These are phyloP conservation scores for Noctuana brunneofusca DNA, from an alignment of 2,888 invertebrate genomes.

Conservation along the genomic window DNA sequence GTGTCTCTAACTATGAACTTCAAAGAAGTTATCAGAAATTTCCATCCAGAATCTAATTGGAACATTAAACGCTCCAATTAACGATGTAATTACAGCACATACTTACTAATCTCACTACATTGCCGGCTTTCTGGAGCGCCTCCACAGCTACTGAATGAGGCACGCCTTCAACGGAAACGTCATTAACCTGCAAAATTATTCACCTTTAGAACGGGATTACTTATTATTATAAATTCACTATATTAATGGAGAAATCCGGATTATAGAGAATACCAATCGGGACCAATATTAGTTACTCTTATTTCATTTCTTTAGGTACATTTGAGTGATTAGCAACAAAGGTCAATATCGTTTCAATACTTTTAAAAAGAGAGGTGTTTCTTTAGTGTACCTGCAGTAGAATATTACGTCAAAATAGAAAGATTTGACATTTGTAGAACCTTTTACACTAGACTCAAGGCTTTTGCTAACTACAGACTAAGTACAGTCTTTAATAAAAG, in stretches of 20 bases:
- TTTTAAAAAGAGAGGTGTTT: no score
- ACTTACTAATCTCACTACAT: conserved; percentile 95
- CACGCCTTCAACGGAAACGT: conserved; percentile 94
- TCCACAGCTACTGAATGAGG: conserved; percentile 97
- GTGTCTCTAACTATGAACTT: neutral
- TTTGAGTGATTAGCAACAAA: neutral
- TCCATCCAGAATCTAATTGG: neutral
- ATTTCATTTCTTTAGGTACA: neutral
- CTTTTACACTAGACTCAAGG: no score
- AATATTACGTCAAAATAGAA: no score
- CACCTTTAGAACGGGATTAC: neutral
- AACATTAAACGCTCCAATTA: conserved; percentile 28
- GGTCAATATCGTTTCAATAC: no score
- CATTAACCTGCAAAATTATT: conserved; percentile 88
- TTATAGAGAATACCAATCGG: neutral
- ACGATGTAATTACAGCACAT: conserved; percentile 28
- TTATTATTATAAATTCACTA: neutral
- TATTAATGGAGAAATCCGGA: neutral
- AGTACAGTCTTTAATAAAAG: no score
- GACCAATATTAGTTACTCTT: neutral
- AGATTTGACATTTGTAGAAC: no score
- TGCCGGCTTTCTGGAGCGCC: conserved; percentile 97
- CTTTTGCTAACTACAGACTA: no score
- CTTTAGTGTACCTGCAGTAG: no score
- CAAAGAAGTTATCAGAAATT: neutral